Conservation (phyloP, 2,888 invertebrate genomes). For the Drosophila peninsularis region DNA sequence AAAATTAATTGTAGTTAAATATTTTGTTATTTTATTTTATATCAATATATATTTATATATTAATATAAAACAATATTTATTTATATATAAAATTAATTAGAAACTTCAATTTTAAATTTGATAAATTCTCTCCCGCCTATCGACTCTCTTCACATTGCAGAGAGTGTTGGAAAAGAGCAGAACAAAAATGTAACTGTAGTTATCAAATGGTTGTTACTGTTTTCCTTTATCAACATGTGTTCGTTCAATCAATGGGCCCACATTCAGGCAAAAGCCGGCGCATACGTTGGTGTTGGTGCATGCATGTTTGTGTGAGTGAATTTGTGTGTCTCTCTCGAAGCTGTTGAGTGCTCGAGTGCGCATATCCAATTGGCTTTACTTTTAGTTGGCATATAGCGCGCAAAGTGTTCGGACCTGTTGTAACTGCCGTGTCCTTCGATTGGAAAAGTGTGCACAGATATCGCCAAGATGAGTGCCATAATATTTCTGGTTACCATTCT, state of each 20-base stretch:
- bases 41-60: neutral
- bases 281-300: neutral
- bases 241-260: conserved; percentile 47
- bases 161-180: neutral
- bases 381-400: conserved; percentile 59
- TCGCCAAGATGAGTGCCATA: conserved; percentile 68
- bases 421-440: neutral
- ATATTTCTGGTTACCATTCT: conserved; percentile 64
- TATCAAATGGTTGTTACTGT: conserved; percentile 14
- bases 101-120: neutral
- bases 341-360: conserved; percentile 13
- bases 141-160: neutral
- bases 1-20: too few species aligned
- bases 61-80: neutral
- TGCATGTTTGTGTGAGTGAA: neutral
- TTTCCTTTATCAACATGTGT: conserved; percentile 46
- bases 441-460: neutral
- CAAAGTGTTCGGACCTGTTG: conserved; percentile 42
- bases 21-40: too few species aligned
- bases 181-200: neutral
- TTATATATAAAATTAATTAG: neutral
- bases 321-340: neutral
- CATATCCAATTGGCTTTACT: conserved; percentile 39
- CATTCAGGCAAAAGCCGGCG: conserved; percentile 53
- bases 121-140: neutral